Evolutionary conservation across 2,888 invertebrate genomes (phyloP).

Genomic region (Periphyllus acericola): DNA sequence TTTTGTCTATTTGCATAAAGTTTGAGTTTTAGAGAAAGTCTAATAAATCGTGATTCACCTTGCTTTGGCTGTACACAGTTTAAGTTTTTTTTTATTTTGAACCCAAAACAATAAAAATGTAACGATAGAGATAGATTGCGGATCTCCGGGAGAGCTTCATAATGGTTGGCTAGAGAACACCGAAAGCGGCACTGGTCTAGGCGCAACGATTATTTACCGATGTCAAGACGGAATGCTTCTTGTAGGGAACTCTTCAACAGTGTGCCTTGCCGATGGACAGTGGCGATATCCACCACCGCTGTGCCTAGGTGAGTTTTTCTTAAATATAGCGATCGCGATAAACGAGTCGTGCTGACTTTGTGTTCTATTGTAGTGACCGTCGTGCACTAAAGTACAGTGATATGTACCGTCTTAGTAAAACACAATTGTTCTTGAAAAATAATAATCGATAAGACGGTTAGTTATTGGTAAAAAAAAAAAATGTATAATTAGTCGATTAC

Average conservation of each 20-base stretch:
- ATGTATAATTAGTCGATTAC: no score
- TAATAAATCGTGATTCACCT: background rate
- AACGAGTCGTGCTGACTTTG: background rate
- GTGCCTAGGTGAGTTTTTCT: slow-evolving; percentile 78
- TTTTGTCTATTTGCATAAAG: background rate
- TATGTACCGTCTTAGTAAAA: no score
- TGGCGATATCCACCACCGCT: slow-evolving; percentile 94
- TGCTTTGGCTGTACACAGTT: slow-evolving; percentile 10
- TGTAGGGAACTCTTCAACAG: slow-evolving; percentile 87
- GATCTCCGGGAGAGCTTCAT: slow-evolving; percentile 90
- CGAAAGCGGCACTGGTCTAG: slow-evolving; percentile 87
- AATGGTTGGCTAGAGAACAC: slow-evolving; percentile 96
- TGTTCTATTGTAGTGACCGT: no score
- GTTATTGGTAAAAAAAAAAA: no score
- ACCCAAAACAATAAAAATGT: slow-evolving; percentile 53
- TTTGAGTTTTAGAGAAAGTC: background rate
- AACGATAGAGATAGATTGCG: slow-evolving; percentile 92
- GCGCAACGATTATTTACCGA: slow-evolving; percentile 91
- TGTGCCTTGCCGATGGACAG: slow-evolving; percentile 92
- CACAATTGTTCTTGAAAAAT: no score
- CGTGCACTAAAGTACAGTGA: no score
- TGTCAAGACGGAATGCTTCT: slow-evolving; percentile 93
- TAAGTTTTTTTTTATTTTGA: slow-evolving; percentile 20
- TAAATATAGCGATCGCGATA: background rate
- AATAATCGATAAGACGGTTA: no score